phyloP scores from a whole-genome alignment of 2,113 vertebrate species.

The Gymnarchus niloticus region DNA sequence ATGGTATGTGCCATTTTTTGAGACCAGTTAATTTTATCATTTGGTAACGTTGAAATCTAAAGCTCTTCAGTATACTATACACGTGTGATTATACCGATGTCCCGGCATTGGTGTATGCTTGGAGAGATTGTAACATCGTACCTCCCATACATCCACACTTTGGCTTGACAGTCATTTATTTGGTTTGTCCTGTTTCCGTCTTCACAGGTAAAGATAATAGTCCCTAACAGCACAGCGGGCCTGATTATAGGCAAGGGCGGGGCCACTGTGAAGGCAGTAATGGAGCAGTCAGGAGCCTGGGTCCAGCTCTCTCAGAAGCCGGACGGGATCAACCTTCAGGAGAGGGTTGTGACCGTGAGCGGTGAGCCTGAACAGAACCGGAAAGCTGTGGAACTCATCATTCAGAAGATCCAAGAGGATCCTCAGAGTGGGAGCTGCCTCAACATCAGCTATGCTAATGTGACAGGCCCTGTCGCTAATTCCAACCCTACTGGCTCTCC shows the following conservation, averaged over 20 bases:
- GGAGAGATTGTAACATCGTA: no score
- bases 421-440: conserved; percentile 83
- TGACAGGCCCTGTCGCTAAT: conserved; percentile 82
- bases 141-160: background rate
- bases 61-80: background rate
- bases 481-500: conserved; percentile 83
- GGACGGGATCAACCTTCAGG: conserved; percentile 84
- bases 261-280: conserved; percentile 84
- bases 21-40: background rate
- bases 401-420: conserved; percentile 86
- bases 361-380: conserved; percentile 83
- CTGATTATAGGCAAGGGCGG: conserved; percentile 86
- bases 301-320: conserved; percentile 85
- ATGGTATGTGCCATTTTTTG: background rate
- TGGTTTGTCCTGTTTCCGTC: background rate
- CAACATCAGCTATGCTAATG: conserved; percentile 86
- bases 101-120: background rate
- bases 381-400: conserved; percentile 84
- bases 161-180: background rate
- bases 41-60: background rate
- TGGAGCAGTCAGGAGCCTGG: conserved; percentile 85
- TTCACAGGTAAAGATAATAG: conserved; percentile 86
- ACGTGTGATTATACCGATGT: no score
- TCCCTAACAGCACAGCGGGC: conserved; percentile 85
- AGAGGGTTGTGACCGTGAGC: conserved; percentile 84